phyloP scores from a whole-genome alignment of 2,888 invertebrate genomes.

The Stenotaenia linearis region DNA sequence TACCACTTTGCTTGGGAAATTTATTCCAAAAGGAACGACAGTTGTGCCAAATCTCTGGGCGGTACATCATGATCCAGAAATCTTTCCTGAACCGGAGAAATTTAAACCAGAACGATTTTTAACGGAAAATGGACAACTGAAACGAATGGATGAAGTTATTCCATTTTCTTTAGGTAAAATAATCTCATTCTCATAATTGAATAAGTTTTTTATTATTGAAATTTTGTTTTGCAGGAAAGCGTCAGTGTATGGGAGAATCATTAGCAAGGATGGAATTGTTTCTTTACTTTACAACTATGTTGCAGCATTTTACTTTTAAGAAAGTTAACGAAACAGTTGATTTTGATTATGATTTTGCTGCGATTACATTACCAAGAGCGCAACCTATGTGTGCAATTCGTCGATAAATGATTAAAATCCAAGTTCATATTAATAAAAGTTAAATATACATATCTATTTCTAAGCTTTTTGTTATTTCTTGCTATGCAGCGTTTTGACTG shows the following conservation, averaged over 20 bases:
- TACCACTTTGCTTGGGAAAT: neutral
- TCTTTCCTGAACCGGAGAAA: neutral
- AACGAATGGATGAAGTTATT: neutral
- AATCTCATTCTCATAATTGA: neutral
- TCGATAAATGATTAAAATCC: no score
- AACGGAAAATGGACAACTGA: neutral
- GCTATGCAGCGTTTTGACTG: no score
- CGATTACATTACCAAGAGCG: no score
- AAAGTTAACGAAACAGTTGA: no score
- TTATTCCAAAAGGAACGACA: conserved; percentile 26
- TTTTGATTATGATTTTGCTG: no score
- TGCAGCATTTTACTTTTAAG: neutral
- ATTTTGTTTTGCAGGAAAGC: neutral
- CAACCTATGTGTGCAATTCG: no score
- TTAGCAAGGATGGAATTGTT: conserved; percentile 24
- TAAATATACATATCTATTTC: no score
- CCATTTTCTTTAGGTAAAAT: neutral
- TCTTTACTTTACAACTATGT: neutral
- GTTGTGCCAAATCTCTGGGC: neutral
- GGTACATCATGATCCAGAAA: conserved; percentile 14
- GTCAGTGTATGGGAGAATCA: conserved; percentile 12
- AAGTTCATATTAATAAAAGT: no score
- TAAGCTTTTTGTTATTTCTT: no score
- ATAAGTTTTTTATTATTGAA: neutral
- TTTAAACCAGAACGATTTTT: neutral